Evolutionary conservation across 2,888 invertebrate genomes (phyloP).

Genomic region (Calephelis perditalis): DNA sequence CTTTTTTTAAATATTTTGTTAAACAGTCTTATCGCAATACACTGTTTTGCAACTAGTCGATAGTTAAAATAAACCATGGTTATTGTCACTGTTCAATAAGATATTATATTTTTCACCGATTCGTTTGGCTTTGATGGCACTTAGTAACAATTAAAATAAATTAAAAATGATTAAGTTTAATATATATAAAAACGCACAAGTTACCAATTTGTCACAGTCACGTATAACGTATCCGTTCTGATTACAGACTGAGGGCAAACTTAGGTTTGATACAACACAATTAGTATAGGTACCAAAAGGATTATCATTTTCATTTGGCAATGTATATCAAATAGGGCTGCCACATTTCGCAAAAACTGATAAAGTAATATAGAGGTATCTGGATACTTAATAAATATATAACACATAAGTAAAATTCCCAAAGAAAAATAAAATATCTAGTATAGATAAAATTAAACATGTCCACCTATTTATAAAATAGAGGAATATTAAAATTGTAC

Average conservation of each 20-base stretch:
- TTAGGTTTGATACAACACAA: slow-evolving; percentile 60
- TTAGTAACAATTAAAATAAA: not conserved
- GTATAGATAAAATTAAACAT: no score
- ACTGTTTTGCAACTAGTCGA: not conserved
- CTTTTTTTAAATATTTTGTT: not conserved
- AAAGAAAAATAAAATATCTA: no score
- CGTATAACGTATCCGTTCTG: slow-evolving; percentile 29
- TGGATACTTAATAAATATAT: no score
- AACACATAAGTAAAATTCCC: no score
- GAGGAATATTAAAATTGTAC: no score
- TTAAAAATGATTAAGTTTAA: not conserved
- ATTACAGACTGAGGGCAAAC: slow-evolving; percentile 68
- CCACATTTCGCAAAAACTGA: slow-evolving; percentile 8
- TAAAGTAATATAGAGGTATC: no score
- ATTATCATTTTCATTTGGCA: slow-evolving; percentile 75
- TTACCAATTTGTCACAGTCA: slow-evolving; percentile 21
- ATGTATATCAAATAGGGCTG: slow-evolving; percentile 47
- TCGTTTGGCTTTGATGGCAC: no score
- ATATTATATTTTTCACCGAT: no score
- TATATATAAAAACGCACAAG: not conserved
- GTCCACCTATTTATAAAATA: no score
- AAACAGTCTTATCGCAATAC: not conserved
- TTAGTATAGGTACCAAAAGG: slow-evolving; percentile 50
- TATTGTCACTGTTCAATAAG: no score
- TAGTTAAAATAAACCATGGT: no score